phyloP scores from a whole-genome alignment of 2,113 vertebrate genomes.

The Potamarius usumacintae region DNA sequence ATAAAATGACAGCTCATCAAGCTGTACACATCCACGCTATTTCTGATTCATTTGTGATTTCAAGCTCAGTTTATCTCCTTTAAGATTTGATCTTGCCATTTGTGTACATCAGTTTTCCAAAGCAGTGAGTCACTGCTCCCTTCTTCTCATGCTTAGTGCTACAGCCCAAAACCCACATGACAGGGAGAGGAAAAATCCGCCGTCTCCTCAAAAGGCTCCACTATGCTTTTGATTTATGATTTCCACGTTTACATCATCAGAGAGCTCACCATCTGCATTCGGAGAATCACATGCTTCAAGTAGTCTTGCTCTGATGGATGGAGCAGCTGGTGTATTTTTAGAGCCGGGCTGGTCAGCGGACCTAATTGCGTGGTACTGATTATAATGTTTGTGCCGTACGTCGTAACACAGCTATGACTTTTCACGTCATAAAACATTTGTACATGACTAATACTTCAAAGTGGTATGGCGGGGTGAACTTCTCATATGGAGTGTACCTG shows the following conservation, averaged over 20 bases:
- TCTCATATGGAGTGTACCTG: conserved; percentile 51
- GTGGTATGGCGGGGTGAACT: conserved; percentile 57
- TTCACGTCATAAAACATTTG: conserved; percentile 64
- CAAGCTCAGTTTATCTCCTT: conserved; percentile 50
- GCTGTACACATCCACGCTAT: conserved; percentile 10
- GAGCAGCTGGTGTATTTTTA: conserved; percentile 64
- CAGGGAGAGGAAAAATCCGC: conserved; percentile 42
- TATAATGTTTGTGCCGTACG: conserved; percentile 66
- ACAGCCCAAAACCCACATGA: conserved; percentile 57
- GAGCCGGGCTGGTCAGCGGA: conserved; percentile 57
- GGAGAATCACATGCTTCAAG: conserved; percentile 55
- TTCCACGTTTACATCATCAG: conserved; percentile 58
- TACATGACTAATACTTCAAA: conserved; percentile 62
- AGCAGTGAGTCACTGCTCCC: conserved; percentile 58
- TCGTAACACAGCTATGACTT: conserved; percentile 57
- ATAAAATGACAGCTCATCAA: conserved; percentile 14
- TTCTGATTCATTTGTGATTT: conserved; percentile 56
- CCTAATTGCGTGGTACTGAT: conserved; percentile 68
- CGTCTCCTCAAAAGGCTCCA: conserved; percentile 56
- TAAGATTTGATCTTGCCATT: conserved; percentile 47
- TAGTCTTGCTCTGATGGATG: conserved; percentile 58
- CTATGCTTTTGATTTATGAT: conserved; percentile 61
- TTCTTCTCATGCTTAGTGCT: conserved; percentile 48
- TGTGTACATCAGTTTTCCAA: conserved; percentile 53
- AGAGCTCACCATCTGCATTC: conserved; percentile 51